Base-by-base conservation (phyloP, 2,113 vertebrate species). In the Sorex fumeus region DNA sequence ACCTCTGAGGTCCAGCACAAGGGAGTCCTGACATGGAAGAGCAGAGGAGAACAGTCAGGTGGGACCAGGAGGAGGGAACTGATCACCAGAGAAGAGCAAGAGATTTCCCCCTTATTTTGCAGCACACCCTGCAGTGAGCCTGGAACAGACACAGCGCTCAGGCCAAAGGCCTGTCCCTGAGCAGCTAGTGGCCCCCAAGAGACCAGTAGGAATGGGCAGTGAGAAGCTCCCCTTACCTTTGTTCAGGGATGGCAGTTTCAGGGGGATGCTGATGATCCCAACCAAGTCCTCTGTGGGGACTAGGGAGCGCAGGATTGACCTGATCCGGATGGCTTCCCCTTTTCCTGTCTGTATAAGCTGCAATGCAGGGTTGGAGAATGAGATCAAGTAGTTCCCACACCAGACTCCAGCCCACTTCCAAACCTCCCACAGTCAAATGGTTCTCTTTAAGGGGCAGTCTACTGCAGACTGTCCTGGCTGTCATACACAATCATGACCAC, bases 301-400 rank as follows among this genome's bases (percentile, higher is more conserved):
- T n/a, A 99, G 97, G 81, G 99, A 99, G 85, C 99, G 99, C 96
- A 99, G 98, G 92, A 99, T 99, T 91, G 99, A 99, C 79, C 99
- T 98, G 84, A 99, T 99, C 89, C 99, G 98, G 91, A 99, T 98
- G 91, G 99, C 99, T 98, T 99, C 99, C n/a, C 99, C 99, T 97
- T 99, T 99, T 60, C 99, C 99, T 91, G 99, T 99, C 97, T 99
- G 99, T 97, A 99, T 99, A 87, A 99, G 98, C 99, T 99, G 97
- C 87, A 96, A 95, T 57, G 94, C 34, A 77, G 50, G 70, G 30
- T 87, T n/a, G 7, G 80, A 92, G 72, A 92, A 83, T 53, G 25
- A 94, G 34, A 84, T 1, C 62, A 8, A 23, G 50, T 62, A n/a
- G n/a, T 27, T 34, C 53, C n/a, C 62, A 85, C 0, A 40, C 0